Conservation (phyloP, 2,888 invertebrate genomes). For the Lymantria monacha region DNA sequence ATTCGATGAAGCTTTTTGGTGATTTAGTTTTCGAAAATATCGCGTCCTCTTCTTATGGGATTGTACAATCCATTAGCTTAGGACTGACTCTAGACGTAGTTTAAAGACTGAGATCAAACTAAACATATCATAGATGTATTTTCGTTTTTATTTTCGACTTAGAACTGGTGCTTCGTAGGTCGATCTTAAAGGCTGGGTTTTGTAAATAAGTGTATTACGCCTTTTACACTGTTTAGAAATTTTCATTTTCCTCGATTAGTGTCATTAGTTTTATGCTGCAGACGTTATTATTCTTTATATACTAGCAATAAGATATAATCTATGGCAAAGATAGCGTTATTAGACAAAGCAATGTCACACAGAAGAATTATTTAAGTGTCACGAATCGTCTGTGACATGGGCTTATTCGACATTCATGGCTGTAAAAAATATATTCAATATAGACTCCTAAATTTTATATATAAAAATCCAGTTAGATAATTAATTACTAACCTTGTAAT, state of each 20-base stretch:
- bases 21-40: slow-evolving; percentile 72
- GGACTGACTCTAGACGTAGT: slow-evolving; percentile 79
- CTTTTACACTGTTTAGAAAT: slow-evolving; percentile 72
- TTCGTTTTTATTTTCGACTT: slow-evolving; percentile 78
- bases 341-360: too few species aligned
- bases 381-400: too few species aligned
- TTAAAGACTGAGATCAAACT: slow-evolving; percentile 79
- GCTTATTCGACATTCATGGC: too few species aligned
- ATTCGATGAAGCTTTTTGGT: slow-evolving; percentile 73
- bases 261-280: slow-evolving; percentile 39
- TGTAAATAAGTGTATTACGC: slow-evolving; percentile 77
- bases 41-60: slow-evolving; percentile 81
- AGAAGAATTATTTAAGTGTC: too few species aligned
- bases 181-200: slow-evolving; percentile 81
- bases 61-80: slow-evolving; percentile 78
- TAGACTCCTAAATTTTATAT: too few species aligned
- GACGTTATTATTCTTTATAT: slow-evolving; percentile 31
- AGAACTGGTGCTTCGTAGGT: slow-evolving; percentile 82
- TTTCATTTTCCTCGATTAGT: slow-evolving; percentile 43
- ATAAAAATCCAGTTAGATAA: too few species aligned
- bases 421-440: too few species aligned
- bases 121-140: slow-evolving; percentile 79
- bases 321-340: too few species aligned
- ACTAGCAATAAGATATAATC: too few species aligned
- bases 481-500: too few species aligned